Evolutionary conservation across 2,113 vertebrate species (phyloP), one percentile per base, ranked within the genome.

Genomic region (Eonycteris spelaea): DNA sequence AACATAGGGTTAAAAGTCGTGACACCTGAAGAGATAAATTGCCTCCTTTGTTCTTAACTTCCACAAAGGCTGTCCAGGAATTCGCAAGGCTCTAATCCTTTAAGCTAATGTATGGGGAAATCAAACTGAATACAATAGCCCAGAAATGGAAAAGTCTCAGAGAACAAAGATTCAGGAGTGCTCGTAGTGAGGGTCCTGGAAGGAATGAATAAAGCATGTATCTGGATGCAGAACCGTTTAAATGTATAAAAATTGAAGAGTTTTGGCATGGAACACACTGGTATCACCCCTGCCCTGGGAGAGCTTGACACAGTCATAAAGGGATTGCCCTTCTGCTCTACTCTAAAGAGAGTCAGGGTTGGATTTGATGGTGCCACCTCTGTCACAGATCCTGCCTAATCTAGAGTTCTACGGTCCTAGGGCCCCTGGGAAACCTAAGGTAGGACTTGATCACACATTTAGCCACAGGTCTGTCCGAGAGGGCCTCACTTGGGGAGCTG

Each of bases 11-110:
- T 92, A 82, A 94, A 84, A 70, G 67, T 68, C 70, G 71, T 74
- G 35, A 92, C 53, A 94, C 48, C 15, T 73, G n/a, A 61, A 94
- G 51, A 97, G 90, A 97, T 74, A 97, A 95, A 87, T 5, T 73
- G 16, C 48, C 74, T 80, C 70, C 80, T 92, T 90, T 92, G 43
- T 95, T 91, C 77, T 91, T 97, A 94, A 89, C 73, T 57, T 93
- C 18, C 53, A 96, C 84, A 93, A 87, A 92, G 85, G n/a, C 77
- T 94, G 55, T 91, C 88, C 67, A 92, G 71, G 86, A 88, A 97
- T 92, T 92, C 43, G 4, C 8, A 86, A 91, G 51, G 40, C 30
- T 92, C 35, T 88, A 38, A 28, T 21, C 73, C 94, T 94, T 87
- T 82, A 96, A 74, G 43, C 38, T 95, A 82, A 94, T 73, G 18